phyloP scores from a whole-genome alignment of 2,888 invertebrate genomes.

The Eubasilissa splendida region DNA sequence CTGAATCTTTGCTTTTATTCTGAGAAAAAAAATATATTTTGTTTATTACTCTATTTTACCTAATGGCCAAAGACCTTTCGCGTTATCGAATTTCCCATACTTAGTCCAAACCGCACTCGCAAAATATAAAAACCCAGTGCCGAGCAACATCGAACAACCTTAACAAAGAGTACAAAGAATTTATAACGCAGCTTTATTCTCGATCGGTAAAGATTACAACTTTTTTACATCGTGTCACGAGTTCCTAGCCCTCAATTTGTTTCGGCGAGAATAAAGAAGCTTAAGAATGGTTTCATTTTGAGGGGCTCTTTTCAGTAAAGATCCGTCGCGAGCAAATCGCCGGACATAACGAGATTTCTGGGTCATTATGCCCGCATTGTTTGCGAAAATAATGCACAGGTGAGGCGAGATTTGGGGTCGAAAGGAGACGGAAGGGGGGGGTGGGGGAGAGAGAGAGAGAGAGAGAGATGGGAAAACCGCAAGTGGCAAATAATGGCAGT shows the following conservation, averaged over 20 bases:
- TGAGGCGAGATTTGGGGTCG: background rate
- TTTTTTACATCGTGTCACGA: too few species aligned
- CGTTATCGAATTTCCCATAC: constrained; percentile 20
- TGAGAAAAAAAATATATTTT: constrained; percentile 10
- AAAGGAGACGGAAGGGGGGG: background rate
- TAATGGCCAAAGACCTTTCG: constrained; percentile 16
- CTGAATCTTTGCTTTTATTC: constrained; percentile 11
- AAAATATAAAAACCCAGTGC: background rate
- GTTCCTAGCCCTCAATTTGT: background rate
- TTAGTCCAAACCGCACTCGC: background rate
- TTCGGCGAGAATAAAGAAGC: background rate
- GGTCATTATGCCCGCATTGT: constrained; percentile 43
- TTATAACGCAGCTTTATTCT: background rate
- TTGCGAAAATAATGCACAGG: background rate
- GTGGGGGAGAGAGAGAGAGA: background rate
- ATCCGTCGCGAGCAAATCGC: constrained; percentile 35
- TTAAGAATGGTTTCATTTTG: background rate
- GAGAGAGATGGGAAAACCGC: background rate
- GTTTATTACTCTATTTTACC: constrained; percentile 14
- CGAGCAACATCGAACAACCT: background rate
- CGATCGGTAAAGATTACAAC: too few species aligned
- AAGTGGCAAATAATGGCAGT: background rate
- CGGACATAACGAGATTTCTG: constrained; percentile 46
- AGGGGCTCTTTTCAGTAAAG: constrained; percentile 2
- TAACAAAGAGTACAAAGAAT: background rate